Conservation (phyloP, 2,888 invertebrate genomes). For the Fissipunctia ypsillon region DNA sequence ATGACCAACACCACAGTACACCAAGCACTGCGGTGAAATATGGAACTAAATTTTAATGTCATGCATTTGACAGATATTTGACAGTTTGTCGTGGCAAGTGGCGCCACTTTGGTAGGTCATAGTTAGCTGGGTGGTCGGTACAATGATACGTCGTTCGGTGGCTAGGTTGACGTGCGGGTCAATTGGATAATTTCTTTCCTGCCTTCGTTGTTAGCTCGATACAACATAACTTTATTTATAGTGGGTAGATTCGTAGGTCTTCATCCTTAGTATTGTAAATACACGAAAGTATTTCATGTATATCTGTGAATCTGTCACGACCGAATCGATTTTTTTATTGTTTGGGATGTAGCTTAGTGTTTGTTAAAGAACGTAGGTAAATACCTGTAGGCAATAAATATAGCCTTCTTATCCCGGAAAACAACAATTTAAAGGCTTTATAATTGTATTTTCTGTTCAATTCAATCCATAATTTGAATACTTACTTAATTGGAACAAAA, state of each 20-base stretch:
- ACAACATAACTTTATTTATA: conserved; percentile 12
- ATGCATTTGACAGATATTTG: not conserved
- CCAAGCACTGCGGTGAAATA: not conserved
- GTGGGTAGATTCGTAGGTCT: conserved; percentile 8
- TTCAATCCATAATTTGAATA: too few relatives aligned
- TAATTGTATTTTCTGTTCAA: too few relatives aligned
- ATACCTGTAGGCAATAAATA: not conserved
- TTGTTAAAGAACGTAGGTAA: not conserved
- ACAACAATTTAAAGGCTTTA: too few relatives aligned
- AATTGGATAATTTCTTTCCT: conserved; percentile 68
- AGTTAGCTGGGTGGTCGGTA: not conserved
- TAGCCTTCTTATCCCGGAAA: not conserved
- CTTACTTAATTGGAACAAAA: too few relatives aligned
- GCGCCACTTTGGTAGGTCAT: not conserved
- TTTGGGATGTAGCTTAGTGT: too few relatives aligned
- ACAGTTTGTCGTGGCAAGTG: conserved; percentile 1
- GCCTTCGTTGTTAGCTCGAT: conserved; percentile 10
- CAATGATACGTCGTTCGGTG: conserved; percentile 19
- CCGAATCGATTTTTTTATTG: not conserved
- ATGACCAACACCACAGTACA: not conserved
- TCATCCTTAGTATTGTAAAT: not conserved
- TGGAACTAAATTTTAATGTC: conserved; percentile 1
- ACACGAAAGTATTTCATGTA: not conserved
- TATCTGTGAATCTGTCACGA: not conserved
- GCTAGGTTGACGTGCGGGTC: conserved; percentile 53